Conservation (phyloP, 2,113 vertebrate species). For the Dicerorhinus sumatrensis region DNA sequence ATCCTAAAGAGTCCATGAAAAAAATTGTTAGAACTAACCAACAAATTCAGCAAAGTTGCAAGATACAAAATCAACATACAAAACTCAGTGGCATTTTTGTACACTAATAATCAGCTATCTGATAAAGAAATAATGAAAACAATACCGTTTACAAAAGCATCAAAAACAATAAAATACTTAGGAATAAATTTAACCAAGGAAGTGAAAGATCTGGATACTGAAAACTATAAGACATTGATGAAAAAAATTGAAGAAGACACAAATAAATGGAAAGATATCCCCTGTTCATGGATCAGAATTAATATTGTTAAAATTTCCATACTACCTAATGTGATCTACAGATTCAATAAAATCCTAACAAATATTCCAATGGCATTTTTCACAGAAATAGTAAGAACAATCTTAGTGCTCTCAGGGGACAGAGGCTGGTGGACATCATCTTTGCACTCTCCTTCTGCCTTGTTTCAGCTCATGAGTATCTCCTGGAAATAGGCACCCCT, state of each 20-base stretch:
- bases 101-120: background rate
- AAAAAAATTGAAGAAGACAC: background rate
- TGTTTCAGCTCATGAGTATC: background rate
- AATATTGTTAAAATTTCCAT: too few species aligned
- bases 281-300: background rate
- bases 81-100: background rate
- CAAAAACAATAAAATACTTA: background rate
- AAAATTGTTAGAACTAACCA: background rate
- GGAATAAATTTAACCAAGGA: background rate
- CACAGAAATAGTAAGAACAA: background rate
- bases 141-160: background rate
- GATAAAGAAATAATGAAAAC: background rate
- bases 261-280: background rate
- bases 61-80: background rate
- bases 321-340: too few species aligned
- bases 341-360: too few species aligned
- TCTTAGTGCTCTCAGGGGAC: background rate
- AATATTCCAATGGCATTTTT: too few species aligned
- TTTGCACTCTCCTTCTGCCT: background rate
- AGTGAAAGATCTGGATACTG: background rate
- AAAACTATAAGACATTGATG: background rate
- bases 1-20: background rate
- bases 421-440: background rate
- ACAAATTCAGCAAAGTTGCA: background rate
- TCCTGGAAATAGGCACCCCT: background rate